Conservation (phyloP, 2,888 invertebrate species). For the Drosophila tripunctata region DNA sequence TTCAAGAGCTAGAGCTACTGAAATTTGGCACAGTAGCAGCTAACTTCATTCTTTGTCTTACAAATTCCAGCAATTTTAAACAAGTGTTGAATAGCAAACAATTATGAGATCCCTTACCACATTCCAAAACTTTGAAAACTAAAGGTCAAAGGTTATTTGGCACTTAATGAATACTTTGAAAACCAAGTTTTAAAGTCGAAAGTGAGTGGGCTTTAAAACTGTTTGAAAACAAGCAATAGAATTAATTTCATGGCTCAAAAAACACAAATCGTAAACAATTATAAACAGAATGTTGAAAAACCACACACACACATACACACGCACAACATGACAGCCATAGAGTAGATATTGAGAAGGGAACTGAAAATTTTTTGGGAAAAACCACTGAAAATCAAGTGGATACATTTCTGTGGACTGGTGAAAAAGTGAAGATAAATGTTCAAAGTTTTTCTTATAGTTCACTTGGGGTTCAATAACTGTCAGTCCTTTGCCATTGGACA, state of each 20-base stretch:
- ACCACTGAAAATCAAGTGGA: constrained; percentile 30
- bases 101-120: too few species aligned
- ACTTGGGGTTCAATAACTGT: constrained; percentile 31
- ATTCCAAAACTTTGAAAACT: too few species aligned
- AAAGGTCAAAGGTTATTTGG: constrained; percentile 45
- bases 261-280: constrained; percentile 76
- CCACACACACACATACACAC: constrained; percentile 10
- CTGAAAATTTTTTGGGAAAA: constrained; percentile 19
- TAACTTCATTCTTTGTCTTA: too few species aligned
- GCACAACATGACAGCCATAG: constrained; percentile 15
- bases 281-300: constrained; percentile 44
- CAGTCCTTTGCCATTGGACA: constrained; percentile 16
- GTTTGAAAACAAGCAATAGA: constrained; percentile 52
- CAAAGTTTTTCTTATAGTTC: constrained; percentile 25
- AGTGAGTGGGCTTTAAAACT: constrained; percentile 23
- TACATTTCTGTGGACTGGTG: constrained; percentile 3
- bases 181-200: constrained; percentile 23
- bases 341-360: constrained; percentile 8
- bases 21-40: too few species aligned
- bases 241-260: constrained; percentile 76
- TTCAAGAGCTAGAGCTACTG: too few species aligned
- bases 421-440: constrained; percentile 30
- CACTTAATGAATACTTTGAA: constrained; percentile 34
- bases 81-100: neutral
- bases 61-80: too few species aligned